Conservation (phyloP, 53 echinoderm and acorn worm genomes). For the Temnopleurus reevesii region DNA sequence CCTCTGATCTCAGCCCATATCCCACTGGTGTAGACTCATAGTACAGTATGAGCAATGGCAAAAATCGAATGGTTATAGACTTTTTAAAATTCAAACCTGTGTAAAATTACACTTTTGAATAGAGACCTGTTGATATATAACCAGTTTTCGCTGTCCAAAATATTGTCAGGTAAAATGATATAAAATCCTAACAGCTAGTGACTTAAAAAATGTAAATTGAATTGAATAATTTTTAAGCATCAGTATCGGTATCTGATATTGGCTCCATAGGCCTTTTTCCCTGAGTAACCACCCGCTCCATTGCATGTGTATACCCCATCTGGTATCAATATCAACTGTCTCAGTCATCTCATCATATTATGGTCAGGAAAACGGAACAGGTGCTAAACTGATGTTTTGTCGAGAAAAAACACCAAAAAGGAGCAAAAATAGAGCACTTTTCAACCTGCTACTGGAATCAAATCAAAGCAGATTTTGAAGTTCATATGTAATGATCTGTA, state of each 20-base stretch:
- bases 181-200: no score
- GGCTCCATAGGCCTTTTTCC: not conserved
- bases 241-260: not conserved
- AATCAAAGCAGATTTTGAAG: not conserved
- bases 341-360: not conserved
- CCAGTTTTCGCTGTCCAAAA: no score
- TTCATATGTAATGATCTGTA: not conserved
- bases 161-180: no score
- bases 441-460: not conserved
- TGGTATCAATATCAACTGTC: not conserved
- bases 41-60: no score
- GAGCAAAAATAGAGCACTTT: not conserved
- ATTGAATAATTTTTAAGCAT: no score
- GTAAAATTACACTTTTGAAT: no score
- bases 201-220: no score
- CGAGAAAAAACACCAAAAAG: not conserved
- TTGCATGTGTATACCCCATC: not conserved
- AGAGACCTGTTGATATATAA: no score
- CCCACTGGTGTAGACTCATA: no score
- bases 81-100: no score
- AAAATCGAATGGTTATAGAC: no score
- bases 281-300: not conserved
- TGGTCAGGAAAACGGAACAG: not conserved
- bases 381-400: conserved; percentile 10
- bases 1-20: no score